phyloP scores from a whole-genome alignment of 2,113 vertebrate genomes.

The Tamias sibiricus region DNA sequence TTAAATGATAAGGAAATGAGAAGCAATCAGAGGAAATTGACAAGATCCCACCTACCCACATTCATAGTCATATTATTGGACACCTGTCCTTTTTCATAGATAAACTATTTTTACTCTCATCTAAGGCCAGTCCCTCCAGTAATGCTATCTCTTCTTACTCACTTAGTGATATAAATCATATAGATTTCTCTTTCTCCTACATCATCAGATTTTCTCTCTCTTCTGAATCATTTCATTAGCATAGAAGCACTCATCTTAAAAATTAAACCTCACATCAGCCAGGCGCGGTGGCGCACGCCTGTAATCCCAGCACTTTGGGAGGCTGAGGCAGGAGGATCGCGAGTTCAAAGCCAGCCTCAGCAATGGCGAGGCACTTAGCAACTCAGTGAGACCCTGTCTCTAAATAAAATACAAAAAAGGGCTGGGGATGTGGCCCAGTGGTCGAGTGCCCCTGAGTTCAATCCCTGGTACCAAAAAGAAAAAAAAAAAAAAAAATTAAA shows the following conservation, averaged over 20 bases:
- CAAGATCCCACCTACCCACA: not conserved
- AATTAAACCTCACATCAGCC: constrained; percentile 6
- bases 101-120: not conserved
- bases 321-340: too few relatives aligned
- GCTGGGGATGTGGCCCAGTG: too few relatives aligned
- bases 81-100: not conserved
- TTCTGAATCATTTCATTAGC: not conserved
- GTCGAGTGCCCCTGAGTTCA: too few relatives aligned
- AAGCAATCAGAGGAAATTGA: not conserved
- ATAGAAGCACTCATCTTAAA: not conserved
- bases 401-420: too few relatives aligned
- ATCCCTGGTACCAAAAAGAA: too few relatives aligned
- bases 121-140: not conserved
- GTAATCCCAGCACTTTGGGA: too few relatives aligned
- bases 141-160: not conserved
- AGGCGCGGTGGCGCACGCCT: too few relatives aligned
- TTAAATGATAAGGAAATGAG: not conserved
- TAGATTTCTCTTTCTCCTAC: not conserved
- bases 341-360: too few relatives aligned
- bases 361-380: too few relatives aligned
- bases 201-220: not conserved
- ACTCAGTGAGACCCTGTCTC: too few relatives aligned
- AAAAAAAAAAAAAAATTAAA: constrained; percentile 51
- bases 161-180: not conserved
- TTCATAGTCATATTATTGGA: not conserved